Percentiles rank a stretch among this genome's conserved stretches.
phyloP scores from a whole-genome alignment of 1,140 invertebrate genomes.

The Cherax quadricarinatus region DNA sequence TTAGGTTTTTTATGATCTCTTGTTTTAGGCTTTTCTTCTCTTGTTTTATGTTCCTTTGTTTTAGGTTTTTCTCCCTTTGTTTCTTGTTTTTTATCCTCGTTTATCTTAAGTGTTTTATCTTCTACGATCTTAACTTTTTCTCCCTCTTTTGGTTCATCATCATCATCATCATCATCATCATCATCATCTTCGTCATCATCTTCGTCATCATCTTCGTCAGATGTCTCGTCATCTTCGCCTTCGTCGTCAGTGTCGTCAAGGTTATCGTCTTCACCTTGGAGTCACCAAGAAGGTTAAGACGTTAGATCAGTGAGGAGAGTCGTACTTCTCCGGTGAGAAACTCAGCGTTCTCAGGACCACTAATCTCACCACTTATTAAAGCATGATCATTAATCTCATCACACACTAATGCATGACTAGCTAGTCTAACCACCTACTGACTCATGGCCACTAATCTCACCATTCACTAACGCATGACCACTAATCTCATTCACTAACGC shows the following conservation, averaged over 20 bases:
- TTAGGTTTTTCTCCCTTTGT: background rate
- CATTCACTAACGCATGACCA: background rate
- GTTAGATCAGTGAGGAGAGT: background rate
- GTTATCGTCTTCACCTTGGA: slow-evolving; percentile 3
- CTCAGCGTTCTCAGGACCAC: background rate
- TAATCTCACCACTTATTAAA: background rate
- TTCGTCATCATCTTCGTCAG: background rate
- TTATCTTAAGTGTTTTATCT: background rate
- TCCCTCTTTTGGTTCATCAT: slow-evolving; percentile 3
- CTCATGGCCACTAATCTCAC: background rate
- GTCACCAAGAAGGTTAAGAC: slow-evolving; percentile 7
- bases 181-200: background rate
- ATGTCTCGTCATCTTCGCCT: slow-evolving; percentile 11
- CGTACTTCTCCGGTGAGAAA: background rate
- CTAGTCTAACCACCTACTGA: too few species aligned
- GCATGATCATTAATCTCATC: too few species aligned
- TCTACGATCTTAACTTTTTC: background rate
- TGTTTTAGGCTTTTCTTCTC: background rate
- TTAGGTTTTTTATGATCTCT: background rate
- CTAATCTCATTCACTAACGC: too few species aligned
- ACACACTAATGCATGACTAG: too few species aligned
- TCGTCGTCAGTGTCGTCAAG: background rate
- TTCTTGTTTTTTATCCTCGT: background rate
- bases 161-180: background rate
- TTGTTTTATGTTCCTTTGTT: background rate